Base-by-base conservation (phyloP, 2,797 vertebrate genomes). In the Hippopotamyrus pictus region DNA sequence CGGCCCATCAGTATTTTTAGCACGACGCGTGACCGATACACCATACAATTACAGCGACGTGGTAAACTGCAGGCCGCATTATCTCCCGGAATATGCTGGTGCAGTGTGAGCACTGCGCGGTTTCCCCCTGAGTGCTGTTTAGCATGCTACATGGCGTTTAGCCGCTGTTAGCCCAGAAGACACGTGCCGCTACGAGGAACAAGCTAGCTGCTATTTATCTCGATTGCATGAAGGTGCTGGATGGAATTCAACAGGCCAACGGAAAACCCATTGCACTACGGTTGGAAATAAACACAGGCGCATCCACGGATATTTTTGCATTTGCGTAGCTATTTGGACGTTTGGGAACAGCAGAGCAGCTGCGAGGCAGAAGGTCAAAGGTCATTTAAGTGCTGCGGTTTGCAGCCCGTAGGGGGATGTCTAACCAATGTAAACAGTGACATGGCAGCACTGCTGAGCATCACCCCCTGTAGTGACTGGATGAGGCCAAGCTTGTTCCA, bases 1-100 rank as follows among this genome's bases (percentile, higher is more conserved):
- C 37, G 51, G 76, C 50, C 22, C 46, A 29, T 50, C 12, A 14
- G 11, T 73, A 88, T 88, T 88, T 48, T 65, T 62, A 50, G 87
- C 41, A 2, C 12, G 62, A 88, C 37, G 22, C 46, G 29, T 50
- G 73, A 88, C 51, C 33, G 73, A 57, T 82, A 44, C 29, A 82
- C 69, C 29, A 17, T 82, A 73, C 73, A 88, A 79, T 88, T 82
- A 88, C 50, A 19, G 69, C 33, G 1, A 33, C 19, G 5, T 33
- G 51, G 88, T 41, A n/a, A 88, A 46, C 17, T 76, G 88, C 65
- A 53, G 65, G 50, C 88, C 48, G 17, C 65, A 12, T 88, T 88
- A 88, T 88, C 57, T 88, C 37, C 73, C 19, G 25, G 33, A 79
- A 88, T 53, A 69, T 17, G 29, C 19, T 14, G 19, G 14, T 17